A percentile compares a stretch with the other conserved stretches of the same genome.
Conservation (phyloP, 37 sponge, comb jelly and placozoan genomes). For the Agelas oroides region DNA sequence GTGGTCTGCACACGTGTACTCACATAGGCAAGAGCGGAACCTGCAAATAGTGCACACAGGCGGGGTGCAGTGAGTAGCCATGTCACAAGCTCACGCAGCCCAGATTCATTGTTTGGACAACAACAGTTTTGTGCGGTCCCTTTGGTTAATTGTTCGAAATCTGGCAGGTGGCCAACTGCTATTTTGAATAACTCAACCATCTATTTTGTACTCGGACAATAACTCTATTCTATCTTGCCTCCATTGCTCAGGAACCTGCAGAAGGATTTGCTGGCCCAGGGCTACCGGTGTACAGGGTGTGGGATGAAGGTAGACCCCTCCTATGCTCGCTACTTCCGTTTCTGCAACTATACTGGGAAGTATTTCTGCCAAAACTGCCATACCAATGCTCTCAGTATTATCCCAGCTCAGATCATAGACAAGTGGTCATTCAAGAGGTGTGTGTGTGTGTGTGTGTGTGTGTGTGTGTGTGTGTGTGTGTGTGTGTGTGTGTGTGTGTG, state of each 20-base stretch:
- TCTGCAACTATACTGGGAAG: slow-evolving; percentile 95
- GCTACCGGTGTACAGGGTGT: slow-evolving; percentile 96
- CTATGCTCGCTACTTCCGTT: slow-evolving; percentile 81
- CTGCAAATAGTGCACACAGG: too few species aligned
- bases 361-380: slow-evolving; percentile 98
- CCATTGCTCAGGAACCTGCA: slow-evolving; percentile 30
- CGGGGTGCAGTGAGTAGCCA: too few species aligned
- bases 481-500: too few species aligned
- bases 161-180: too few species aligned
- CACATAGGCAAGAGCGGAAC: too few species aligned
- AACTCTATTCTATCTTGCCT: background rate
- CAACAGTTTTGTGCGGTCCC: too few species aligned
- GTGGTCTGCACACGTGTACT: too few species aligned
- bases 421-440: slow-evolving; percentile 94
- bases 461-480: background rate
- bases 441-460: slow-evolving; percentile 1
- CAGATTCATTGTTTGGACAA: too few species aligned
- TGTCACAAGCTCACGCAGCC: too few species aligned
- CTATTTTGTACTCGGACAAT: too few species aligned
- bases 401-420: slow-evolving; percentile 88
- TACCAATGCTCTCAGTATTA: slow-evolving; percentile 50
- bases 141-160: too few species aligned
- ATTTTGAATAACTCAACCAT: too few species aligned
- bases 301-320: slow-evolving; percentile 86
- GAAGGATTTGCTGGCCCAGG: slow-evolving; percentile 72